Evolutionary conservation across 1,140 invertebrate species (phyloP).

Genomic region (Diorhabda carinulata): DNA sequence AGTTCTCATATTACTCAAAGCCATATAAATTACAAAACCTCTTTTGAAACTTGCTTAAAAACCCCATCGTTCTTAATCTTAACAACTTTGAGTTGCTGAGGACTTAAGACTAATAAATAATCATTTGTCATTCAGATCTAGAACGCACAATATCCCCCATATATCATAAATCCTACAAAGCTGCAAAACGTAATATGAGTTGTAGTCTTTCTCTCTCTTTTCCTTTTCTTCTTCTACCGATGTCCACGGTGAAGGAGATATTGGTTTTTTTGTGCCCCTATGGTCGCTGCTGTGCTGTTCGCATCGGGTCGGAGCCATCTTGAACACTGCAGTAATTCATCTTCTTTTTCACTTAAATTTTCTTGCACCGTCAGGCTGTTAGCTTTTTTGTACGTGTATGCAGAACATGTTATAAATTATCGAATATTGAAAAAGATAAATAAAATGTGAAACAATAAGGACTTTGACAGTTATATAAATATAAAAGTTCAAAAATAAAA

Average conservation of each 20-base stretch:
- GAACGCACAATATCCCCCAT: slow-evolving; percentile 38
- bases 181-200: slow-evolving; percentile 44
- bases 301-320: slow-evolving; percentile 36
- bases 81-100: slow-evolving; percentile 29
- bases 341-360: slow-evolving; percentile 39
- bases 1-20: slow-evolving; percentile 16
- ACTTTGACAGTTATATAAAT: not conserved
- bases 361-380: slow-evolving; percentile 28
- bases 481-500: too few species aligned
- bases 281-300: slow-evolving; percentile 22
- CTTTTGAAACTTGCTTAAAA: slow-evolving; percentile 12
- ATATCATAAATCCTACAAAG: slow-evolving; percentile 39
- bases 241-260: slow-evolving; percentile 37
- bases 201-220: slow-evolving; percentile 35
- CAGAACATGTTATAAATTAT: slow-evolving; percentile 14
- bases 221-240: slow-evolving; percentile 27
- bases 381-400: slow-evolving; percentile 12
- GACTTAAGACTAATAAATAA: slow-evolving; percentile 35
- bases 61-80: slow-evolving; percentile 28
- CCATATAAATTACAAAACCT: slow-evolving; percentile 10
- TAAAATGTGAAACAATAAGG: slow-evolving; percentile 3
- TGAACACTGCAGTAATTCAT: slow-evolving; percentile 38
- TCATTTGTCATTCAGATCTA: slow-evolving; percentile 39
- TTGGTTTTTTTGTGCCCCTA: slow-evolving; percentile 34
- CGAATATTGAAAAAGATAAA: slow-evolving; percentile 17